A percentile compares a stretch with the other conserved stretches of the same genome.
phyloP scores from a whole-genome alignment of 1,140 invertebrate genomes.

The Microvelia longipes region DNA sequence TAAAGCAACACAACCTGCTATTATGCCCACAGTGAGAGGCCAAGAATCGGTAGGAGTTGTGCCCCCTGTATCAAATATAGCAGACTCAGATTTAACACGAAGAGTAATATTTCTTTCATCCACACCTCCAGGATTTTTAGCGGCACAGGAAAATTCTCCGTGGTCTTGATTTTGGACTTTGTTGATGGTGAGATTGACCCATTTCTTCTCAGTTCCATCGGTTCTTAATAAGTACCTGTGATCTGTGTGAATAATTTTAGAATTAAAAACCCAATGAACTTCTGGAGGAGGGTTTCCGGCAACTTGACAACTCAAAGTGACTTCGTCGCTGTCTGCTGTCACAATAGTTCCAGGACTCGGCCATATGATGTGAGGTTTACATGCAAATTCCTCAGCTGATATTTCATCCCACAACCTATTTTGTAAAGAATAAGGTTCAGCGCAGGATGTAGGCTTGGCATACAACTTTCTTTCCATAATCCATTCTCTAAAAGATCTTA shows the following conservation, averaged over 20 bases:
- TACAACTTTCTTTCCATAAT: conserved; percentile 52
- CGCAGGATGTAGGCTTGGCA: conserved; percentile 50
- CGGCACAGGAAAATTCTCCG: conserved; percentile 76
- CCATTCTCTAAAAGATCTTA: conserved; percentile 64
- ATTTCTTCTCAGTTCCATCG: conserved; percentile 26
- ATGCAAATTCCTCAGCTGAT: conserved; percentile 61
- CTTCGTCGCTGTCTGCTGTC: conserved; percentile 41
- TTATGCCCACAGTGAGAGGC: conserved; percentile 32
- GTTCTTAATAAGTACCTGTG: conserved; percentile 23
- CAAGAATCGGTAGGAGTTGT: conserved; percentile 29
- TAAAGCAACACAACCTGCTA: conserved; percentile 25
- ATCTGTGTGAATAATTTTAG: conserved; percentile 35
- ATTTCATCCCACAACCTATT: conserved; percentile 56
- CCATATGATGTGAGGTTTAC: conserved; percentile 50
- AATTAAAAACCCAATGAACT: conserved; percentile 56
- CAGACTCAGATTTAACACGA: conserved; percentile 33
- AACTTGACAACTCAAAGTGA: conserved; percentile 60
- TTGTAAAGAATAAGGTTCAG: conserved; percentile 44
- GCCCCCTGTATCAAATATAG: conserved; percentile 13
- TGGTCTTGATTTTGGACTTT: conserved; percentile 54
- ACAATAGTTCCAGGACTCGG: conserved; percentile 33
- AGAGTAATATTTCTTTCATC: conserved; percentile 57
- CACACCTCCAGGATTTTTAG: conserved; percentile 67
- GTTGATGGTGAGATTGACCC: conserved; percentile 62
- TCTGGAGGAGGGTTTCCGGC: conserved; percentile 57